Conservation (phyloP, 2,888 invertebrate species). For the Embidobia sp. region DNA sequence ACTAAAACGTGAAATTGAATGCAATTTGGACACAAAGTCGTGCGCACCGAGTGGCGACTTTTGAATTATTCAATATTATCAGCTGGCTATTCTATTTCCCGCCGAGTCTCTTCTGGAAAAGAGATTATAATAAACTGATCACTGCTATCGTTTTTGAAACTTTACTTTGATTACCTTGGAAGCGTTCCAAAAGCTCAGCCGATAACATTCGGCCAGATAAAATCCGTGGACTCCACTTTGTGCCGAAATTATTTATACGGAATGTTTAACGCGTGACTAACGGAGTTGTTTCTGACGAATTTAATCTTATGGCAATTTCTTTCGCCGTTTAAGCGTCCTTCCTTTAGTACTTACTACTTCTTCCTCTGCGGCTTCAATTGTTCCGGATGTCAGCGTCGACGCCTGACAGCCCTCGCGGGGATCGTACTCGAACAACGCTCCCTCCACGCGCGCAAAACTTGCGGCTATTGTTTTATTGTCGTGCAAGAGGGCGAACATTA, state of each 20-base stretch:
- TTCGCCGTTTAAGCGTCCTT: constrained; percentile 29
- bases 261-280: constrained; percentile 30
- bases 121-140: constrained; percentile 63
- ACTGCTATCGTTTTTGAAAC: constrained; percentile 55
- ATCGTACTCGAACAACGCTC: constrained; percentile 27
- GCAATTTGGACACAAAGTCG: constrained; percentile 17
- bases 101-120: constrained; percentile 21
- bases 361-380: constrained; percentile 29
- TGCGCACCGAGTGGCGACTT: constrained; percentile 13
- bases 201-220: constrained; percentile 34
- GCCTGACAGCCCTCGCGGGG: constrained; percentile 48
- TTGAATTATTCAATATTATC: constrained; percentile 59
- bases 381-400: constrained; percentile 37
- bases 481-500: constrained; percentile 23
- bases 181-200: constrained; percentile 38
- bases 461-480: constrained; percentile 46
- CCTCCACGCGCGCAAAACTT: constrained; percentile 29
- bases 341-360: constrained; percentile 26
- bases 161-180: constrained; percentile 59
- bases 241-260: constrained; percentile 48
- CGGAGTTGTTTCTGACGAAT: constrained; percentile 30
- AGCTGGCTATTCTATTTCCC: constrained; percentile 39
- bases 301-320: constrained; percentile 38
- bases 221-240: constrained; percentile 22
- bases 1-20: not conserved